Conservation (phyloP, 2,797 vertebrate species). For the Limosa lapponica region DNA sequence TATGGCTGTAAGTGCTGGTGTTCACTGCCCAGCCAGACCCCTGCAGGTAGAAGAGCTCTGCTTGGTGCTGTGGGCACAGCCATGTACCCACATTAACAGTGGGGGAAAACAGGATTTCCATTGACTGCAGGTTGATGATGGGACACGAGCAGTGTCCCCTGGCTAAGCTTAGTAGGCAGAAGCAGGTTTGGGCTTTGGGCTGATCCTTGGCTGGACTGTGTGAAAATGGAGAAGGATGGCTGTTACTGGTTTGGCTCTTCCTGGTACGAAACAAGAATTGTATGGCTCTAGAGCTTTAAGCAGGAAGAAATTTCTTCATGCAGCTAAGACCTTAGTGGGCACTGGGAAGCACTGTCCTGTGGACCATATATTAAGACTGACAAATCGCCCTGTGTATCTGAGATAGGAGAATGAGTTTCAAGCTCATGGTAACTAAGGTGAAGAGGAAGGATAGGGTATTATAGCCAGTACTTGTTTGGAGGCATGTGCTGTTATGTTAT, state of each 20-base stretch:
- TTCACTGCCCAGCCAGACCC: not conserved
- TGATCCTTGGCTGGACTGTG: not conserved
- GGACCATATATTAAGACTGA: not conserved
- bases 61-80: not conserved
- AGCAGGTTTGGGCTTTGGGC: not conserved
- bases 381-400: not conserved
- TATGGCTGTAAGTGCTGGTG: not conserved
- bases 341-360: not conserved
- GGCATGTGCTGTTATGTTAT: not conserved
- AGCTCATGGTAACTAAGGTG: not conserved
- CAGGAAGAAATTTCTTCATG: not conserved
- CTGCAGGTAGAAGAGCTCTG: not conserved
- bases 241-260: not conserved
- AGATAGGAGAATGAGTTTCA: not conserved
- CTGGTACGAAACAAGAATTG: not conserved
- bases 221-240: not conserved
- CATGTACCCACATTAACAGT: rapidly evolving
- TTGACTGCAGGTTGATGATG: not conserved
- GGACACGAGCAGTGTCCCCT: not conserved
- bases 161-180: not conserved
- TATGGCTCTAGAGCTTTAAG: not conserved
- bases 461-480: not conserved
- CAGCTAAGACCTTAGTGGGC: not conserved
- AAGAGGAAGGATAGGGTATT: not conserved
- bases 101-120: not conserved